These are phyloP conservation scores for Euplagia quadripunctaria DNA, from an alignment of 2,888 invertebrate species.

Conservation along the genomic window DNA sequence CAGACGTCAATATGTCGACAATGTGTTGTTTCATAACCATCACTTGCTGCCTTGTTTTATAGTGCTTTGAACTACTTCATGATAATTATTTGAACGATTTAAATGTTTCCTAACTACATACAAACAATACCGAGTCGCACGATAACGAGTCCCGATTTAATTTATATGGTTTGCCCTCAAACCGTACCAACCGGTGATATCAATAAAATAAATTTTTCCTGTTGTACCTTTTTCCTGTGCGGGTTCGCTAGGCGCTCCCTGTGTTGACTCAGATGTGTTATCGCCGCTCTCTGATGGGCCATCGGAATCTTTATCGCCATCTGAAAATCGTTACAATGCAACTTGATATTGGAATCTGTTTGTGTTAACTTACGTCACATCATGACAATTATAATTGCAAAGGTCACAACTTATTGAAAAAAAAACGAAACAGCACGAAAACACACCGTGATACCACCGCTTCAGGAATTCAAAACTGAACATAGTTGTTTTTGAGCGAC, in stretches of 20 bases:
- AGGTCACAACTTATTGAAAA: constrained; percentile 29
- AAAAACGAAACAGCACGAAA: constrained; percentile 37
- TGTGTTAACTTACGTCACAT: constrained; percentile 56
- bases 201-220: constrained; percentile 1
- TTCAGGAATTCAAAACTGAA: constrained; percentile 83
- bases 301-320: constrained; percentile 86
- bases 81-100: background rate
- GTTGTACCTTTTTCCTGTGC: constrained; percentile 83
- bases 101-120: background rate
- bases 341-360: constrained; percentile 54
- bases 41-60: constrained; percentile 3
- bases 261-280: constrained; percentile 83
- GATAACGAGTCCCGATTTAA: background rate
- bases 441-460: constrained; percentile 83
- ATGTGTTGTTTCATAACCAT: constrained; percentile 34
- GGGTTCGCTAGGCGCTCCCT: constrained; percentile 79
- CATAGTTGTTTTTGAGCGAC: constrained; percentile 71
- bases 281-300: constrained; percentile 86
- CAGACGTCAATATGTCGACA: constrained; percentile 32
- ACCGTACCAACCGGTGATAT: background rate
- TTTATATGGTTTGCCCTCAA: background rate
- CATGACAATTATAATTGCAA: constrained; percentile 19
- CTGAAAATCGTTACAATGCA: constrained; percentile 65
- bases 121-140: background rate
- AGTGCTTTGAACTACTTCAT: background rate